phyloP scores from a whole-genome alignment of 2,888 invertebrate species.

The Hyalella azteca region DNA sequence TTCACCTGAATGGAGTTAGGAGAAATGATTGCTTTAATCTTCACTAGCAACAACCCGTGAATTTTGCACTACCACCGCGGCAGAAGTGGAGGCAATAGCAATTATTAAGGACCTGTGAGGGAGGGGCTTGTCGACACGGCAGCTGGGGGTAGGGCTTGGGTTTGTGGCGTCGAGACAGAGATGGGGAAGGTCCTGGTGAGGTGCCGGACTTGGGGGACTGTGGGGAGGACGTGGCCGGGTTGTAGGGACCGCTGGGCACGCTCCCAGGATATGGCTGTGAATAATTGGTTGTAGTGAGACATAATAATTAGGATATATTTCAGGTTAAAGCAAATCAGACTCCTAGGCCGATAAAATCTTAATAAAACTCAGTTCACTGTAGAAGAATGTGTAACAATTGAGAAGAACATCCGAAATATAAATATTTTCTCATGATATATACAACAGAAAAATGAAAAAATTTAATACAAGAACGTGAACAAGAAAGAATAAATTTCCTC shows the following conservation, averaged over 20 bases:
- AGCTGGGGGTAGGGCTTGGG: slow-evolving; percentile 23
- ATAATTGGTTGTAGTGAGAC: no score
- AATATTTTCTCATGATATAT: neutral
- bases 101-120: slow-evolving; percentile 22
- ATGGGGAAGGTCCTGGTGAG: slow-evolving; percentile 28
- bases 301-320: neutral
- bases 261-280: slow-evolving; percentile 5
- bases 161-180: slow-evolving; percentile 14
- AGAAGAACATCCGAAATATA: neutral
- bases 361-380: neutral
- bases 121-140: neutral
- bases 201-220: slow-evolving; percentile 31
- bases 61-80: no score
- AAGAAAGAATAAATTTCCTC: neutral
- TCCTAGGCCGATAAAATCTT: no score
- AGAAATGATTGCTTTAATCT: no score
- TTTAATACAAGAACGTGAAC: neutral
- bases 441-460: neutral
- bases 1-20: no score
- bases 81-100: no score
- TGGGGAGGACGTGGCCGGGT: slow-evolving; percentile 31
- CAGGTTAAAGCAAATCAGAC: no score
- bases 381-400: neutral
- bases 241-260: neutral
- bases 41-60: no score